phyloP scores from a whole-genome alignment of 2,888 invertebrate genomes.

The Teinopalpus imperialis region DNA sequence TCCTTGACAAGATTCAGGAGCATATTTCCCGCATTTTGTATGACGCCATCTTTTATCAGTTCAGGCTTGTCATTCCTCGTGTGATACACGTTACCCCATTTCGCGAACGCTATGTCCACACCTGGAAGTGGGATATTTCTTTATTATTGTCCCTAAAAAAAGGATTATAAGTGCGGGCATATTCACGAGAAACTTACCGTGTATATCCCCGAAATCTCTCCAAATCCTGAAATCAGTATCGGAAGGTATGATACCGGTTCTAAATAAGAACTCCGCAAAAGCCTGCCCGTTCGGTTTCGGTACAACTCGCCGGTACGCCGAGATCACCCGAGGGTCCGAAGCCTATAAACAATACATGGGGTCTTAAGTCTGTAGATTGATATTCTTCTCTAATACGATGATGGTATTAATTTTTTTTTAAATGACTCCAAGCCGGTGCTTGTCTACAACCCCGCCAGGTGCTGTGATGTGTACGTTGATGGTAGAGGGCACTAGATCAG shows the following conservation, averaged over 20 bases:
- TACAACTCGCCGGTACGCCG: slow-evolving; percentile 55
- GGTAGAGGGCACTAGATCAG: too few species aligned
- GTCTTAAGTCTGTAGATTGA: too few species aligned
- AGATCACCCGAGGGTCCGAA: slow-evolving; percentile 84
- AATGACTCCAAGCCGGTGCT: too few species aligned
- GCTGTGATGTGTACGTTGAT: too few species aligned
- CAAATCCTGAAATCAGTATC: slow-evolving; percentile 92
- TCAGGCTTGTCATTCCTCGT: slow-evolving; percentile 86
- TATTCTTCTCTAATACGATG: too few species aligned
- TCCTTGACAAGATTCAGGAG: slow-evolving; percentile 79
- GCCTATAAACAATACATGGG: slow-evolving; percentile 76
- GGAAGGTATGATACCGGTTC: slow-evolving; percentile 82
- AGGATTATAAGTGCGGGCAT: too few species aligned
- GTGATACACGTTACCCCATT: slow-evolving; percentile 90
- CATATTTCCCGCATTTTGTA: slow-evolving; percentile 89
- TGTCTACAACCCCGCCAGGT: too few species aligned
- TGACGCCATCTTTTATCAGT: slow-evolving; percentile 84
- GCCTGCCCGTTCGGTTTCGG: slow-evolving; percentile 51
- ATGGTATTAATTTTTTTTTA: too few species aligned
- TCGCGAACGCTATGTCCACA: slow-evolving; percentile 88
- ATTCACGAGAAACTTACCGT: too few species aligned
- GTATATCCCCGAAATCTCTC: slow-evolving; percentile 85
- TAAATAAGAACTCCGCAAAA: slow-evolving; percentile 58
- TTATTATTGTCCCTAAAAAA: too few species aligned
- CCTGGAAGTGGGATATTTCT: too few species aligned